phyloP scores from a whole-genome alignment of 1,140 invertebrate genomes.

The Drosophila repletoides region DNA sequence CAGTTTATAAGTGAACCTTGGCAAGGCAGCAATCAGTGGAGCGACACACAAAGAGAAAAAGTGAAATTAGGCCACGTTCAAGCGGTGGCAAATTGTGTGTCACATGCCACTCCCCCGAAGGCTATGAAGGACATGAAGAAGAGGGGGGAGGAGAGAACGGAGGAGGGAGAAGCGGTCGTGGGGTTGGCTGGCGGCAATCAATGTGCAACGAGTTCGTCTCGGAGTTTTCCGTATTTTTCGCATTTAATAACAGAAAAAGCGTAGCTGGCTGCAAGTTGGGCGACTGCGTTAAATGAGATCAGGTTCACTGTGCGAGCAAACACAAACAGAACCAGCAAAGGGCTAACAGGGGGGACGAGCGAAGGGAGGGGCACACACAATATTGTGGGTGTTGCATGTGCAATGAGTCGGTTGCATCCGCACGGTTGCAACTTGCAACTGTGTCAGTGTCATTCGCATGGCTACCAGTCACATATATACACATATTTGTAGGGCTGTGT shows the following conservation, averaged over 20 bases:
- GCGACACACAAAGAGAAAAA: conserved; percentile 23
- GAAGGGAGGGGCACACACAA: neutral
- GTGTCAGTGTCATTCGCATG: conserved; percentile 71
- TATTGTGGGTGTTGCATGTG: conserved; percentile 48
- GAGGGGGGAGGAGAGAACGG: neutral
- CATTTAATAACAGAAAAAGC: conserved; percentile 60
- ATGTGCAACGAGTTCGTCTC: conserved; percentile 46
- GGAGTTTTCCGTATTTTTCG: conserved; percentile 40
- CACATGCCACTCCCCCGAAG: too few relatives aligned
- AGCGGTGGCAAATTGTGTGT: conserved; percentile 45
- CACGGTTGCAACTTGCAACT: conserved; percentile 45
- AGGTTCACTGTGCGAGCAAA: conserved; percentile 39
- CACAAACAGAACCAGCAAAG: neutral
- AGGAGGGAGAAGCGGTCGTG: neutral
- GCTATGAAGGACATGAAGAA: too few relatives aligned
- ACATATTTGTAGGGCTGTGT: conserved; percentile 16
- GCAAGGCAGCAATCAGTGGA: conserved; percentile 22
- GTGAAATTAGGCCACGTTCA: conserved; percentile 62
- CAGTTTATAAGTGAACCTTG: conserved; percentile 43
- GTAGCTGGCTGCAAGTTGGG: conserved; percentile 37
- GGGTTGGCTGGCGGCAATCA: conserved; percentile 38
- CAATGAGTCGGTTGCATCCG: conserved; percentile 32
- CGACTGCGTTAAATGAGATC: conserved; percentile 67
- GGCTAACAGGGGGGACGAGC: neutral
- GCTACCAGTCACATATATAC: conserved; percentile 23